Base-by-base conservation (phyloP, 1,140 invertebrate genomes). In the Bombus polaris region DNA sequence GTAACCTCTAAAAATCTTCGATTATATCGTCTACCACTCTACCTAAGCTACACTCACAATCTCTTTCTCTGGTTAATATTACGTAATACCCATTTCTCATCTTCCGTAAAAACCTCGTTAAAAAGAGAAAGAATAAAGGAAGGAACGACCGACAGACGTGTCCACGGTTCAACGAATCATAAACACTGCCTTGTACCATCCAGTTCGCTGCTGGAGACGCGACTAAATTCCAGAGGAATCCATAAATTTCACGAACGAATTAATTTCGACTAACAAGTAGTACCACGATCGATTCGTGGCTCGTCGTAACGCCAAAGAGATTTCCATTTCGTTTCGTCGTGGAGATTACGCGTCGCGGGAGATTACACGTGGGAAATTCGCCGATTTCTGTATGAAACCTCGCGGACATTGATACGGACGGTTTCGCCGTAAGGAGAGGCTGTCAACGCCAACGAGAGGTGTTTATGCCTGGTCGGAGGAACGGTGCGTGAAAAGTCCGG, bases 371-470 rank as follows among this genome's bases (percentile, higher is more conserved):
- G 44, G 73, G 44, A 75, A 75, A 75, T 53, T 53, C 73, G 2
- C n/a, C 6, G 10, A 53, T 42, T 35, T 35, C 44, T 35, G 22
- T 25, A 25, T 22, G 73, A 25, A 13, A 53, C 2, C 8, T 18
- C n/a, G 25, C 42, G n/a, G 22, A 32, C 42, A 74, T 32, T 74
- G n/a, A 35, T 66, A 35, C 42, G 71, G n/a, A 72, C 37, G 47
- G 57, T 66, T 47, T 59, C 47, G 68, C 47, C 39, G 35, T 81
- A 39, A 79, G 62, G 25, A 35, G 77, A 72, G 10, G 32, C 53
- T 72, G 73, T 85, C 74, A 80, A 86, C 88, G 74, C 68, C 75
- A 85, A 87, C 84, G 44, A 75, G 80, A 81, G 35, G 35, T 71
- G 75, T 87, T 83, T 85, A 70, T 74, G 78, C 73, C 74, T 53